These are phyloP conservation scores for Oreohelix idahoensis DNA, from an alignment of 1,140 invertebrate genomes.

Conservation along the genomic window DNA sequence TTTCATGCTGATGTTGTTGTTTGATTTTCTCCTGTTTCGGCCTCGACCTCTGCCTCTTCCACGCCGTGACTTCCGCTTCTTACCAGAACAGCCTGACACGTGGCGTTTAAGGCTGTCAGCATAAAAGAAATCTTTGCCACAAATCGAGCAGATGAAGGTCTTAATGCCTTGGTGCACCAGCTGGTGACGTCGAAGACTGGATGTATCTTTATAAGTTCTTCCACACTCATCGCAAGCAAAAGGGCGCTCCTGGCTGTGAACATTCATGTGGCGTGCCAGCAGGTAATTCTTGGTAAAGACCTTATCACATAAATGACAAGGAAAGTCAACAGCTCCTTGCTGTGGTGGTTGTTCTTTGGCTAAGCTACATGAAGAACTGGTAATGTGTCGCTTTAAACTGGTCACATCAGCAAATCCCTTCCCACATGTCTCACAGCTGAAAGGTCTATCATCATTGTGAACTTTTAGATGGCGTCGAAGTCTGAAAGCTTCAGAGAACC, in stretches of 20 bases:
- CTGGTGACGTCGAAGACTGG: slow-evolving; percentile 28
- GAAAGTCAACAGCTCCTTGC: neutral
- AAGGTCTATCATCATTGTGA: slow-evolving; percentile 13
- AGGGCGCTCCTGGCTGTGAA: slow-evolving; percentile 30
- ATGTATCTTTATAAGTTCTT: slow-evolving; percentile 35
- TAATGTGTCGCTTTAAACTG: neutral
- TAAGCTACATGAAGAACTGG: neutral
- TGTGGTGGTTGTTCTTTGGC: neutral
- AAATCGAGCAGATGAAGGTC: slow-evolving; percentile 23
- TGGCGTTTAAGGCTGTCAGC: slow-evolving; percentile 38
- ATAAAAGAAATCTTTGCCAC: slow-evolving; percentile 37
- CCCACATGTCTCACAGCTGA: neutral
- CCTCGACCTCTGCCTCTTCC: neutral
- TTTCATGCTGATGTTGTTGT: neutral
- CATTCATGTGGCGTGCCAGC: slow-evolving; percentile 27
- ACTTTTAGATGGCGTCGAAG: slow-evolving; percentile 29
- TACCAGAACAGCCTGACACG: slow-evolving; percentile 12
- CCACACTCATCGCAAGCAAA: slow-evolving; percentile 26
- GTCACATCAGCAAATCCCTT: neutral
- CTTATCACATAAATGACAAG: slow-evolving; percentile 26
- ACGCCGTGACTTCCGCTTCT: neutral
- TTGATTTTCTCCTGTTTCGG: neutral
- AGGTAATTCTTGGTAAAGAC: slow-evolving; percentile 33
- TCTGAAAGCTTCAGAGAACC: slow-evolving; percentile 33
- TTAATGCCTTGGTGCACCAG: slow-evolving; percentile 26